Conservation (phyloP, 2,888 invertebrate species). For the Drosophila nigricruria region DNA sequence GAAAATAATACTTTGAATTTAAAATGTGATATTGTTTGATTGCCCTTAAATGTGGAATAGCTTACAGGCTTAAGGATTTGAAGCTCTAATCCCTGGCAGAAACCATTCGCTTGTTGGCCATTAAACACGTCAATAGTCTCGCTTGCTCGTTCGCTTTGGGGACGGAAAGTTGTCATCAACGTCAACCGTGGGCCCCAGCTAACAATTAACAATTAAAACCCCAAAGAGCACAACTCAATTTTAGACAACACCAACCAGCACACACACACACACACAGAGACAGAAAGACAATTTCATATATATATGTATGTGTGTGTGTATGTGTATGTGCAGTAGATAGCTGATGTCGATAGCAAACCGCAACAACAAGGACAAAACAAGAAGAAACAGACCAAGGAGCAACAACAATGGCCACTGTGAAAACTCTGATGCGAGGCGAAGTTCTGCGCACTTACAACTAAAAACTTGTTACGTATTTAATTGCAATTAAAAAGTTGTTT, state of each 20-base stretch:
- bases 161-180: conserved; percentile 61
- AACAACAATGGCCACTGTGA: conserved; percentile 56
- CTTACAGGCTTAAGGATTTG: conserved; percentile 19
- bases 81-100: conserved; percentile 17
- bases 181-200: conserved; percentile 57
- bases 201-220: conserved; percentile 81
- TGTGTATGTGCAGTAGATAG: conserved; percentile 46
- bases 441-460: conserved; percentile 79
- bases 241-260: conserved; percentile 42
- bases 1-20: conserved; percentile 9
- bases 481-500: conserved; percentile 81
- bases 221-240: conserved; percentile 81
- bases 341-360: conserved; percentile 55
- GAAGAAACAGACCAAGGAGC: conserved; percentile 19
- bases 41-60: conserved; percentile 13
- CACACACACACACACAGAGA: conserved; percentile 6
- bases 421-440: conserved; percentile 49
- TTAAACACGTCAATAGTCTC: conserved; percentile 58
- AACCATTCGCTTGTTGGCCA: conserved; percentile 22
- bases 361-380: conserved; percentile 46
- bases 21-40: conserved; percentile 27
- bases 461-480: conserved; percentile 81
- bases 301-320: neutral
- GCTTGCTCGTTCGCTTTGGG: conserved; percentile 27
- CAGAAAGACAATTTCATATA: conserved; percentile 57